phyloP scores from a whole-genome alignment of 1,140 invertebrate genomes.

The Ephestia elutella region DNA sequence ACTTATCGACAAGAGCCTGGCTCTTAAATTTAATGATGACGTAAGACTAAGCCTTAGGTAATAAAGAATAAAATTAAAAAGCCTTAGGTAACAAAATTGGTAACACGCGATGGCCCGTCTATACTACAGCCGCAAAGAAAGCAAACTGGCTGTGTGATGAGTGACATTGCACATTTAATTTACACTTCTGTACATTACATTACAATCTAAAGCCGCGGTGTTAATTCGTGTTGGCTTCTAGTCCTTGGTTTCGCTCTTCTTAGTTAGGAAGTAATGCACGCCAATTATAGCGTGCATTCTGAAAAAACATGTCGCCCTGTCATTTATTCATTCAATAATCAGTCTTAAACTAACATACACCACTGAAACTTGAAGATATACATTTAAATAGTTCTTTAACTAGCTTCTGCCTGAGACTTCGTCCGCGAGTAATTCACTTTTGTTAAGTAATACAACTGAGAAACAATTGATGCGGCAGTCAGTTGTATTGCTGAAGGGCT shows the following conservation, averaged over 20 bases:
- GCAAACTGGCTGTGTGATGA: not conserved
- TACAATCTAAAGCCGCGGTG: conserved; percentile 17
- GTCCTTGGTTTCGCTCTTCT: conserved; percentile 41
- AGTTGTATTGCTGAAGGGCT: no score
- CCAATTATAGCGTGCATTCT: conserved; percentile 57
- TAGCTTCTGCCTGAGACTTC: no score
- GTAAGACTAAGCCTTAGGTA: no score
- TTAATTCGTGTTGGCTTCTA: conserved; percentile 27
- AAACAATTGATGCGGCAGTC: no score
- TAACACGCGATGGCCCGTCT: not conserved
- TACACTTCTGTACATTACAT: conserved; percentile 6
- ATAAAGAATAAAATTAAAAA: no score
- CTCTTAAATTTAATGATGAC: no score
- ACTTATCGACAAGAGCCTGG: no score
- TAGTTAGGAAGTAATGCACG: conserved; percentile 55
- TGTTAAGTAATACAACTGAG: no score
- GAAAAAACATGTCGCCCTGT: conserved; percentile 29
- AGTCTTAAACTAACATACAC: not conserved
- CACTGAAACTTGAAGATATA: not conserved
- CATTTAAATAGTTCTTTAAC: no score
- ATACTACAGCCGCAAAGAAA: not conserved
- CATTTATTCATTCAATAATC: not conserved
- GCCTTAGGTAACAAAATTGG: not conserved
- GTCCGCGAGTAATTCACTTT: no score
- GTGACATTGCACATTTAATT: conserved; percentile 1